Conservation (phyloP, 2,888 invertebrate genomes). For the Pollenia griseotomentosa region DNA sequence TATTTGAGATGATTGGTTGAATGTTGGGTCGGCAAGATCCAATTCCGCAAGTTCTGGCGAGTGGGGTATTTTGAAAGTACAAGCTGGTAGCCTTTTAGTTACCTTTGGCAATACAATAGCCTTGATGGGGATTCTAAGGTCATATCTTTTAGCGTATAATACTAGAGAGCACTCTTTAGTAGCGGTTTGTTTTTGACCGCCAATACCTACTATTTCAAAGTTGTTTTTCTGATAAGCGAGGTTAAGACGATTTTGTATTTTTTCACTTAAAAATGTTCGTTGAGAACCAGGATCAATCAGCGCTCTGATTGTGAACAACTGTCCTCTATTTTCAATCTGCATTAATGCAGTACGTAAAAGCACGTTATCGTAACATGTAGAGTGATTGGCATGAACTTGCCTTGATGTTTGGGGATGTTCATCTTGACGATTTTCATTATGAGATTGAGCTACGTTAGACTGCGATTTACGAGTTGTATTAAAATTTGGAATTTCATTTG, state of each 20-base stretch:
- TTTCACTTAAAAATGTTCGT: conserved; percentile 20
- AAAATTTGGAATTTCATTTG: too few species aligned
- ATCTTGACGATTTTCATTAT: too few species aligned
- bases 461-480: too few species aligned
- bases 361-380: not conserved
- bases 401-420: not conserved
- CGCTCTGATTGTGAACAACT: conserved; percentile 17
- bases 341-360: not conserved
- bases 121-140: not conserved
- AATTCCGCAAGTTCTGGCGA: not conserved
- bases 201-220: conserved; percentile 41
- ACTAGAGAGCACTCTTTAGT: conserved; percentile 7
- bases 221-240: conserved; percentile 1
- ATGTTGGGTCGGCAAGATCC: conserved; percentile 38
- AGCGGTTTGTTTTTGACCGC: conserved; percentile 23
- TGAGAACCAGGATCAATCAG: conserved; percentile 43
- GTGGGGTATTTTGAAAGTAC: not conserved
- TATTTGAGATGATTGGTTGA: conserved; percentile 35
- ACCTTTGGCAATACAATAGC: conserved; percentile 34
- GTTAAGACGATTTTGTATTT: not conserved
- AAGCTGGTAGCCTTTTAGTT: conserved; percentile 13
- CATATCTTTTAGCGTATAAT: not conserved
- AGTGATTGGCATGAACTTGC: not conserved
- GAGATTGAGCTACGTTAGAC: too few species aligned
- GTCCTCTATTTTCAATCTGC: conserved; percentile 23